A percentile compares a stretch with the other conserved stretches of the same genome.
These are phyloP conservation scores for Heterodera carotae DNA, from an alignment of 1,140 invertebrate genomes.

Conservation along the genomic window DNA sequence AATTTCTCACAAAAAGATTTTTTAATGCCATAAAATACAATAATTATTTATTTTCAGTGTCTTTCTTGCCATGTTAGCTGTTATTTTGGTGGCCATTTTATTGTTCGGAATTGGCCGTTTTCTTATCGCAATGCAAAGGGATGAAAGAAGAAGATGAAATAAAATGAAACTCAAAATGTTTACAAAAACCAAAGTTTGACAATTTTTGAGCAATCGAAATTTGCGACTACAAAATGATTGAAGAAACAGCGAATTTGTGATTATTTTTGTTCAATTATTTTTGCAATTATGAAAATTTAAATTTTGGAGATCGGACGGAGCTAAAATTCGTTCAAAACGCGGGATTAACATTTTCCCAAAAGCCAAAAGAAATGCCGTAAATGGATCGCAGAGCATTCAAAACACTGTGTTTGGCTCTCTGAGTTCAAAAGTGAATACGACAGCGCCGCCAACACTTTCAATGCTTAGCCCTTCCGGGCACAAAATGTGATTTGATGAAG, in stretches of 20 bases:
- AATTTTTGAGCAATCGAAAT: too few relatives aligned
- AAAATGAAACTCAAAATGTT: too few relatives aligned
- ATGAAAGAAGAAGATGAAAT: neutral
- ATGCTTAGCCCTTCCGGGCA: constrained; percentile 27
- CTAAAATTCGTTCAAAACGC: too few relatives aligned
- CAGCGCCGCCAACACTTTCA: constrained; percentile 5
- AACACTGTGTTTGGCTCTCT: constrained; percentile 6
- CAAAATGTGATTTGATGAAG: constrained; percentile 26
- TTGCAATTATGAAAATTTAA: too few relatives aligned
- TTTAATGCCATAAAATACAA: too few relatives aligned
- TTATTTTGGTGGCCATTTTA: constrained; percentile 22
- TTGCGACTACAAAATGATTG: too few relatives aligned
- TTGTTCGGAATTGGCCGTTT: constrained; percentile 38
- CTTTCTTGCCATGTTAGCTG: constrained; percentile 31
- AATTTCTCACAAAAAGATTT: constrained; percentile 12
- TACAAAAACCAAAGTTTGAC: too few relatives aligned
- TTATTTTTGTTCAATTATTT: too few relatives aligned
- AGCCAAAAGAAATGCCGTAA: neutral
- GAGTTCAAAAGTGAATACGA: constrained; percentile 39
- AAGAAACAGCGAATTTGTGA: too few relatives aligned
- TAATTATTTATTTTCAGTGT: constrained; percentile 33
- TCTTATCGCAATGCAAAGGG: constrained; percentile 15
- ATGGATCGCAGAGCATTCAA: neutral
- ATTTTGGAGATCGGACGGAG: too few relatives aligned
- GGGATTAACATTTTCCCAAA: too few relatives aligned